These are phyloP conservation scores for Beroe forskalii DNA, from an alignment of 37 sponge, comb jelly and placozoan species.

Conservation along the genomic window DNA sequence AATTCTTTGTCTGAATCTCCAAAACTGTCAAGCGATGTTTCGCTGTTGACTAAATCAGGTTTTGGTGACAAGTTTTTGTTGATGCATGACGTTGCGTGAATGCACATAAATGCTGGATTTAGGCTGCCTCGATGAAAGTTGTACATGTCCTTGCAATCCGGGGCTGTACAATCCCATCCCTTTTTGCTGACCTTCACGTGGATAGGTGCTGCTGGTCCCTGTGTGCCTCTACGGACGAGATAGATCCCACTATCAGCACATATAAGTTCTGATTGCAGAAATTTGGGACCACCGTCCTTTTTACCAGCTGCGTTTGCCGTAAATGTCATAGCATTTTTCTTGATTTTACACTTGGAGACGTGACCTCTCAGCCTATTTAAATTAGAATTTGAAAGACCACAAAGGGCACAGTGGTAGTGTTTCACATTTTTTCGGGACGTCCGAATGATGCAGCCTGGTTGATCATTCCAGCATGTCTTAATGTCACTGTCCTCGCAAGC, in stretches of 20 bases:
- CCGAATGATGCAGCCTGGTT: neutral
- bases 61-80: neutral
- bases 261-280: neutral
- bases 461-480: neutral
- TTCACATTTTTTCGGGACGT: neutral
- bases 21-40: neutral
- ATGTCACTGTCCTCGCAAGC: neutral
- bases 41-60: neutral
- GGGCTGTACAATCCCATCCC: conserved; percentile 1
- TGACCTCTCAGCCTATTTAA: neutral
- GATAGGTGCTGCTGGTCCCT: neutral
- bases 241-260: neutral
- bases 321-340: neutral
- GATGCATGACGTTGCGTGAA: neutral
- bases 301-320: neutral
- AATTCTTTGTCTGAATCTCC: neutral
- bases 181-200: neutral
- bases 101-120: neutral
- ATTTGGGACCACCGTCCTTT: neutral
- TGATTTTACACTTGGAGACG: neutral
- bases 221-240: neutral
- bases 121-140: neutral
- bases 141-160: neutral
- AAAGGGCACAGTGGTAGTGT: neutral
- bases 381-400: neutral